Conservation (phyloP, 2,113 vertebrate genomes). For the Syngnathoides biaculeatus region DNA sequence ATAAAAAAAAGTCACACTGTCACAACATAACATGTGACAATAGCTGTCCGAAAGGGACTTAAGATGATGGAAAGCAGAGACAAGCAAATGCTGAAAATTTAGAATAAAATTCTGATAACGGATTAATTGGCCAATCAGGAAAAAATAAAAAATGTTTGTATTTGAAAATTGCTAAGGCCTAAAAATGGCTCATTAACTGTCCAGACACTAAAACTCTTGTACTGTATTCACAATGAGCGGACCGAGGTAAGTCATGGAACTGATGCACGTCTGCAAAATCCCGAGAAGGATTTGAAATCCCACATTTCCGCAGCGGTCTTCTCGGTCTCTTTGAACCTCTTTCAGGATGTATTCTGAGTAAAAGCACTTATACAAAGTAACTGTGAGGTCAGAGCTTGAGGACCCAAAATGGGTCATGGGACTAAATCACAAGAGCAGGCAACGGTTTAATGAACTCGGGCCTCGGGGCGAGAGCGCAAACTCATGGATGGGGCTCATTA, state of each 20-base stretch:
- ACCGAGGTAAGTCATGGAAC: neutral
- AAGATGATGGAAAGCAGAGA: too few species aligned
- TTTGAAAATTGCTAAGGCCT: too few species aligned
- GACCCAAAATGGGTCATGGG: constrained; percentile 56
- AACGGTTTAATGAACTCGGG: constrained; percentile 38
- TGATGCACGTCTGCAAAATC: neutral
- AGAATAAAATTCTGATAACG: too few species aligned
- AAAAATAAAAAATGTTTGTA: too few species aligned
- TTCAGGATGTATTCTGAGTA: constrained; percentile 12
- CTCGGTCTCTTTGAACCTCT: neutral
- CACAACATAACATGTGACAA: too few species aligned
- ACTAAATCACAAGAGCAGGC: constrained; percentile 61
- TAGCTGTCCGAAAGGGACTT: too few species aligned
- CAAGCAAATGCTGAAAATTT: too few species aligned
- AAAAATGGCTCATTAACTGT: too few species aligned
- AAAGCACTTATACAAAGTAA: constrained; percentile 11
- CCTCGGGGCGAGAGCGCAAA: constrained; percentile 34
- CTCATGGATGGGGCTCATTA: constrained; percentile 38
- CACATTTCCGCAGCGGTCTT: too few species aligned
- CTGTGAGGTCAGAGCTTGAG: constrained; percentile 11
- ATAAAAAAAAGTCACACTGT: too few species aligned
- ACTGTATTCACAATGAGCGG: neutral
- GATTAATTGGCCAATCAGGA: too few species aligned
- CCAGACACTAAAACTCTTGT: too few species aligned
- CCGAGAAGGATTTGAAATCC: neutral